Base-by-base conservation (phyloP, 2,888 invertebrate species). In the Thymelicus lineola region DNA sequence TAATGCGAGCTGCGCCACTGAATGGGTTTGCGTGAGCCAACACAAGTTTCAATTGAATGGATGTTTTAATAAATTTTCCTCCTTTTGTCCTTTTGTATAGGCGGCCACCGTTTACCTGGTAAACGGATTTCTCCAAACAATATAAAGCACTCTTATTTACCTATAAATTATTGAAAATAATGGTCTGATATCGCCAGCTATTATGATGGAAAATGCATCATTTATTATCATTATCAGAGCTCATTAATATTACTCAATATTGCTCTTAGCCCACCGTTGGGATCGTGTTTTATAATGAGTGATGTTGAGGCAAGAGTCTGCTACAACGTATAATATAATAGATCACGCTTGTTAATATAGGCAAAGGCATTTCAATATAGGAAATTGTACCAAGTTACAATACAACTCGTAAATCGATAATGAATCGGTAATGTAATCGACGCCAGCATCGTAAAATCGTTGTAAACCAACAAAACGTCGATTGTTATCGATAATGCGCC, bases 1-100 rank as follows among this genome's bases (percentile, higher is more conserved):
- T 76, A 76, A 74, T 75, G 67, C 66, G 67, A 72, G 62, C 73
- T 67, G 35, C 68, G 66, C 63, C 59, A 46, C 35, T 62, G 70
- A 69, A 71, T 57, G 71, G 59, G 48, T 58, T 58, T 50, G 58
- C 69, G 69, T 63, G 58, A 36, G 63, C 48, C 60, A 53, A 62
- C 62, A 57, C 57, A 36, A 57, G 57, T 62, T 68, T 62, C 55
- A 68, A 61, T 61, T 67, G 55, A 61, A 62, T 10, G 46, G 61
- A 60, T 46, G 62, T 55, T 62, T 62, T 62, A 57, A 68, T 68
- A 45, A 57, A 62, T 62, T 68, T 62, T 55, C 61, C 50, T 12
- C 38, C 14, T 45, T 61, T 67, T 61, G 61, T 61, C 60, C 53
- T 67, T 59, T 28, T 48, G 57, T 46, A 67, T 53, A 60, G 48